phyloP scores from a whole-genome alignment of 2,113 vertebrate genomes.

The Callithrix jacchus region DNA sequence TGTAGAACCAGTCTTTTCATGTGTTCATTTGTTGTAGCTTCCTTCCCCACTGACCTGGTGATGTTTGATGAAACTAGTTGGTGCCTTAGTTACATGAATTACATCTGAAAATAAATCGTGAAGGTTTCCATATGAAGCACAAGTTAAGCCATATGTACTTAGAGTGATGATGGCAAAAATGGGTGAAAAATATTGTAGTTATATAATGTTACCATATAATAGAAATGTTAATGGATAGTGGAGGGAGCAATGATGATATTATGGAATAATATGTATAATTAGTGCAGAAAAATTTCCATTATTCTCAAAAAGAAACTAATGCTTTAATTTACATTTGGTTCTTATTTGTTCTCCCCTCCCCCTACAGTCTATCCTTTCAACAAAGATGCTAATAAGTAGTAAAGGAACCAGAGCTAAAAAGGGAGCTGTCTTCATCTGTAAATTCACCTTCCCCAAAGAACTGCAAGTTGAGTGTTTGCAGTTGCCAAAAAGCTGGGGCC shows the following conservation, averaged over 20 bases:
- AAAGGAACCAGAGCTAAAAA: background rate
- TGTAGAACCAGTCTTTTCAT: background rate
- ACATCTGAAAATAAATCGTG: conserved; percentile 6
- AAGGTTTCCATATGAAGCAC: background rate
- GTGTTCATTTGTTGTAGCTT: background rate
- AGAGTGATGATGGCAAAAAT: background rate
- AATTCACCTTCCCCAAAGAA: background rate
- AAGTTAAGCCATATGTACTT: background rate
- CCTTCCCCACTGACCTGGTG: background rate
- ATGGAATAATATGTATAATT: too few relatives aligned
- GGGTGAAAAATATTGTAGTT: background rate
- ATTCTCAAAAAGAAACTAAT: background rate
- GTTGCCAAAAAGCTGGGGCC: background rate
- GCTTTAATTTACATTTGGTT: background rate
- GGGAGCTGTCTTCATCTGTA: background rate
- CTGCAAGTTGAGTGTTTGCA: background rate
- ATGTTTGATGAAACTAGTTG: background rate
- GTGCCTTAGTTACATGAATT: background rate
- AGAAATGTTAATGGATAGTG: background rate
- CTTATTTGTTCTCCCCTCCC: background rate
- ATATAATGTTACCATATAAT: background rate
- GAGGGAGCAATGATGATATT: background rate
- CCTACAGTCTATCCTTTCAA: background rate
- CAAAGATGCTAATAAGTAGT: background rate
- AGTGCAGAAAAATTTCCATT: background rate